Evolutionary conservation across 1,140 invertebrate species (phyloP), one percentile per base, ranked within the genome.

Genomic region (Elysia chlorotica): DNA sequence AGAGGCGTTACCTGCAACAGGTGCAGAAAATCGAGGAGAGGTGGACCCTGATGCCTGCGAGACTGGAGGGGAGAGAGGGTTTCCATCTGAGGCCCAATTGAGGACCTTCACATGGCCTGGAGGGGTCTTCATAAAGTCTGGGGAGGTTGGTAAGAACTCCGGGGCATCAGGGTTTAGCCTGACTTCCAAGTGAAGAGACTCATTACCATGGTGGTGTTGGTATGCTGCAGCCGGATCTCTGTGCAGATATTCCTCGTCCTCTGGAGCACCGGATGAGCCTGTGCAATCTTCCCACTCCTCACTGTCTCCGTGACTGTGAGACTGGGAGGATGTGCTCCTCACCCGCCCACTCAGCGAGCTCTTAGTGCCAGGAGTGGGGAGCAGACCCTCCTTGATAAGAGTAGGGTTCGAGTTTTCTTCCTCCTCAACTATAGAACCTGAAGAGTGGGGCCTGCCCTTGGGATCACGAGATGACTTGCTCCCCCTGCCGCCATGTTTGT

Each of bases 91-190:
- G 1, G 36, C 71, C 76, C 71, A 76, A 53, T 75, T 54, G 23
- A 71, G 28, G n/a, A 71, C 57, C 36, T 74, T 73, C 17, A 67
- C 71, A 74, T 71, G 70, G 19, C 63, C 76, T 54, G 70, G 33
- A 2, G 78, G 76, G 19, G 78, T 71, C n/a, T 74, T 75, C 30
- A 75, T 36, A 23, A 78, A 76, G 59, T 77, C 73, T 48, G 79
- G 76, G 36, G 81, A 81, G 23, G 75, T 70, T 30, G 76, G 76
- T 33, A 75, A 71, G 31, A 81, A 81, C 33, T 76, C 79, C 14
- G 81, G 79, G 48, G 81, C 81, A 71, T 82, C 81, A 54, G 81
- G 81, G 71, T 82, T 82, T 6, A 82, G 65, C 21, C 75, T 75
- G 37, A 67, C 72, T 31, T 81, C 76, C 25, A 80, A 23, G 67